Percentiles rank a stretch among this genome's conserved stretches.
Conservation (phyloP, 2,888 invertebrate species). For the Drosophila tanythrix region DNA sequence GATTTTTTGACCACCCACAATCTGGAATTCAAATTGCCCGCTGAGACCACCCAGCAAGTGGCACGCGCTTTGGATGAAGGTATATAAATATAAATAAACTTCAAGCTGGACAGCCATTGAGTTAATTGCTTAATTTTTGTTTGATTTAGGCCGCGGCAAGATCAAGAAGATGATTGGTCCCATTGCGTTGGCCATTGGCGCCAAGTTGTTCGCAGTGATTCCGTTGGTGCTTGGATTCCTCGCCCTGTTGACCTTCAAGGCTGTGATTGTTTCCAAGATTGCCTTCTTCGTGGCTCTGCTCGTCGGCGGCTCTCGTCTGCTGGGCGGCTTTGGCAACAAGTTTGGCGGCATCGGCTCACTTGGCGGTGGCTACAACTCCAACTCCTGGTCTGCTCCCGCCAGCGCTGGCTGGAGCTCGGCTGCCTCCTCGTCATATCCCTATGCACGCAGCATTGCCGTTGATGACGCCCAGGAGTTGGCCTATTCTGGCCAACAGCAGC, state of each 20-base stretch:
- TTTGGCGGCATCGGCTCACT: conserved; percentile 71
- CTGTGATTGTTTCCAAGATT: conserved; percentile 91
- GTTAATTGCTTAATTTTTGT: not conserved
- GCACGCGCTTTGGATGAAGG: conserved; percentile 92
- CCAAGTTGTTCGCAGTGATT: conserved; percentile 89
- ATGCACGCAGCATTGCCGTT: conserved; percentile 86
- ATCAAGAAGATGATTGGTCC: conserved; percentile 91
- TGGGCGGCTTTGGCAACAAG: conserved; percentile 86
- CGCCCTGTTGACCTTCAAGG: conserved; percentile 90
- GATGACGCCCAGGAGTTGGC: conserved; percentile 89
- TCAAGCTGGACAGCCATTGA: not conserved
- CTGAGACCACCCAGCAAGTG: conserved; percentile 88
- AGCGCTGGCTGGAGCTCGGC: conserved; percentile 74
- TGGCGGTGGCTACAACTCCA: conserved; percentile 74
- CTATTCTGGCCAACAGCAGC: conserved; percentile 87
- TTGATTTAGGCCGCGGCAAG: conserved; percentile 89
- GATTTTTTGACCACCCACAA: conserved; percentile 88
- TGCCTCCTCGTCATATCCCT: conserved; percentile 85
- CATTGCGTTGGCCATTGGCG: conserved; percentile 89
- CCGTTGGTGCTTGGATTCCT: conserved; percentile 90
- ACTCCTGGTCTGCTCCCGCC: conserved; percentile 72
- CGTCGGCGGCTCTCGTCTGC: conserved; percentile 89
- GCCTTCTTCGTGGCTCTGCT: conserved; percentile 91
- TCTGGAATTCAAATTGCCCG: conserved; percentile 90
- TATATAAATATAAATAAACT: conserved; percentile 84